These are phyloP conservation scores for Helleia helle DNA, from an alignment of 2,888 invertebrate species.

Conservation along the genomic window DNA sequence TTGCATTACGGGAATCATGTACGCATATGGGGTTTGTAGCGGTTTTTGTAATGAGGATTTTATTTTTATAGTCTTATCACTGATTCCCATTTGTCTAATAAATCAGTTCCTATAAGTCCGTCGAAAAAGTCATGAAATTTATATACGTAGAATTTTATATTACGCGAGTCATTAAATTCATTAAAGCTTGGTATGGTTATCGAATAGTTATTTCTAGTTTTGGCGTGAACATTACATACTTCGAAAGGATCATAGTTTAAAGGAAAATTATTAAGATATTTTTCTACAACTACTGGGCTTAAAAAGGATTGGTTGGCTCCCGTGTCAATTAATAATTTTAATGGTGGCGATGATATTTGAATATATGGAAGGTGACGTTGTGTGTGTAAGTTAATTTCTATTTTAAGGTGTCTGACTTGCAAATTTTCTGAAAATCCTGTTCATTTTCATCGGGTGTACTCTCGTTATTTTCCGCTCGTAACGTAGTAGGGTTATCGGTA, in stretches of 20 bases:
- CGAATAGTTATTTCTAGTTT: slow-evolving; percentile 4
- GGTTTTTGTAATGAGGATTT: slow-evolving; percentile 14
- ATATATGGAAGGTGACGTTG: slow-evolving; percentile 15
- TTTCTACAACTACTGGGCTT: slow-evolving; percentile 7
- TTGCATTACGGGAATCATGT: background rate
- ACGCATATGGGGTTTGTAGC: background rate
- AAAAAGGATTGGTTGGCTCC: slow-evolving; percentile 14
- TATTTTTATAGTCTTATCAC: slow-evolving; percentile 22
- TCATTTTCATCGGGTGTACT: background rate
- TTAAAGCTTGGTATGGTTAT: slow-evolving; percentile 10
- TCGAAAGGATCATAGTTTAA: slow-evolving; percentile 11
- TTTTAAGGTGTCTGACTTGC: slow-evolving; percentile 11
- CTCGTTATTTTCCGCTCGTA: background rate
- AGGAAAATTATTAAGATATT: slow-evolving; percentile 7
- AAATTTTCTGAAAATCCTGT: slow-evolving; percentile 9
- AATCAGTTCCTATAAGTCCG: slow-evolving; percentile 25
- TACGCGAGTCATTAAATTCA: slow-evolving; percentile 9
- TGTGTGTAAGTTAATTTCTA: slow-evolving; percentile 15
- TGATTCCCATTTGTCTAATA: slow-evolving; percentile 22
- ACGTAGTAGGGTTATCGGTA: background rate
- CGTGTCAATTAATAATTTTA: slow-evolving; percentile 14
- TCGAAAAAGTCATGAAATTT: slow-evolving; percentile 27
- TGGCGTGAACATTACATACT: slow-evolving; percentile 6
- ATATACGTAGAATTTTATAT: slow-evolving; percentile 23
- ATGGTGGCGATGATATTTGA: slow-evolving; percentile 8